Conservation (phyloP, 1,140 invertebrate genomes). For the Nomia melanderi region DNA sequence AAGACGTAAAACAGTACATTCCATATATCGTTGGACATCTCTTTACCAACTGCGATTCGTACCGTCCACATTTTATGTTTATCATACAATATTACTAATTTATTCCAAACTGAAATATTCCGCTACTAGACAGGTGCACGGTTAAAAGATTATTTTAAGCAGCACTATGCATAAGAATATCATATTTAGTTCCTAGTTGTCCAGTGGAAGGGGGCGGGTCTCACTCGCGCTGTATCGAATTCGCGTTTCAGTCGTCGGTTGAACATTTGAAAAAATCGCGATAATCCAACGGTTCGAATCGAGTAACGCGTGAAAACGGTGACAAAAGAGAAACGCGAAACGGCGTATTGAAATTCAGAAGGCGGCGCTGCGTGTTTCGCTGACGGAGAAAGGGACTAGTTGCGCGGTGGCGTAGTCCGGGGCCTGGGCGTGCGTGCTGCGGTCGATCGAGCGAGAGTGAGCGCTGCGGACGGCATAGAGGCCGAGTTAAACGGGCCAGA, state of each 20-base stretch:
- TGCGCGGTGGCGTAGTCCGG: slow-evolving; percentile 50
- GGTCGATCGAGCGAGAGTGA: slow-evolving; percentile 63
- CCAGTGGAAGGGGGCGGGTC: not conserved
- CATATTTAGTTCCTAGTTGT: not conserved
- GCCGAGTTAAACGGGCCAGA: slow-evolving; percentile 60
- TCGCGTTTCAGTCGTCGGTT: not conserved
- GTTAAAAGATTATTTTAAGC: not conserved
- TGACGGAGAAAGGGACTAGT: slow-evolving; percentile 33
- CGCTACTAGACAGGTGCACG: not conserved
- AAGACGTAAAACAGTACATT: not conserved
- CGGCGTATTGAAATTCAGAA: not conserved
- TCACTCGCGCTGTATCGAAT: not conserved
- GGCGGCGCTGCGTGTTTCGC: slow-evolving; percentile 2
- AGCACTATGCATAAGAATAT: not conserved
- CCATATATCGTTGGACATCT: not conserved
- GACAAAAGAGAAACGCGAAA: not conserved
- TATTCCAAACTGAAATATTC: not conserved
- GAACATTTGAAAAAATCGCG: not conserved
- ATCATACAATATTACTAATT: not conserved
- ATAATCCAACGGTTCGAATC: not conserved
- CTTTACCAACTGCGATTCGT: not conserved
- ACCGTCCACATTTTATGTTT: not conserved
- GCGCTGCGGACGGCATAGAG: slow-evolving; percentile 53
- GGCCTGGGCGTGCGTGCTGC: slow-evolving; percentile 44
- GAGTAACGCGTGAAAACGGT: not conserved